Conservation (phyloP, 37 sponge, comb jelly and placozoan species). For the Cladorhizidae sp. region DNA sequence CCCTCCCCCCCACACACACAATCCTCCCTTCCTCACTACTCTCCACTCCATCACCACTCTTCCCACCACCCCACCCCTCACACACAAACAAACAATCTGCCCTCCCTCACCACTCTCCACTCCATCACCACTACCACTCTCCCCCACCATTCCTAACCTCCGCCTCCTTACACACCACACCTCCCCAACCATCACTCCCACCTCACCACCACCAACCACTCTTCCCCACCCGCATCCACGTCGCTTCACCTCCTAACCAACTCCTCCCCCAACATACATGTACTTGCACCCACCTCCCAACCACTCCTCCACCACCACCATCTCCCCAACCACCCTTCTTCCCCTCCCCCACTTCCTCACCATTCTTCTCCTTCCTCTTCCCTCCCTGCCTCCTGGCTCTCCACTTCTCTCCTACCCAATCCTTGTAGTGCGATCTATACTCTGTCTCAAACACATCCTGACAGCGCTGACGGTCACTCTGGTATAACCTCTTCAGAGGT, state of each 20-base stretch:
- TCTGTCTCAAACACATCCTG: slow-evolving; percentile 15
- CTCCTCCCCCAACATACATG: no score
- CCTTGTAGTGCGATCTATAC: slow-evolving; percentile 4
- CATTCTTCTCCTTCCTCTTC: background rate
- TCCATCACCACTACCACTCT: background rate
- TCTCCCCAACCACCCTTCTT: background rate
- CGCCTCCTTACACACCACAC: background rate
- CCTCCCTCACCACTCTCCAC: no score
- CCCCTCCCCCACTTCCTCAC: no score
- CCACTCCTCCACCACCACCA: background rate
- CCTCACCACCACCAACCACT: background rate
- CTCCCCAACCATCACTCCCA: background rate
- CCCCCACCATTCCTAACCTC: background rate
- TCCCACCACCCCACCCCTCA: no score
- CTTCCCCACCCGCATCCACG: background rate
- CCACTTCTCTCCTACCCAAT: background rate
- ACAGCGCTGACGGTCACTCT: background rate
- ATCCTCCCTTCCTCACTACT: no score
- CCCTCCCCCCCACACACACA: no score
- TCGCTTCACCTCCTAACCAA: no score
- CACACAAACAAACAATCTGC: no score
- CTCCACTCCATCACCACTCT: no score
- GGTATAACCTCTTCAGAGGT: background rate
- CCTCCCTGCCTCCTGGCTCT: background rate
- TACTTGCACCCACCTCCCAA: no score